Evolutionary conservation across 92 coral and sea anemone genomes (phyloP).

Genomic region (Zoanthus sociatus): DNA sequence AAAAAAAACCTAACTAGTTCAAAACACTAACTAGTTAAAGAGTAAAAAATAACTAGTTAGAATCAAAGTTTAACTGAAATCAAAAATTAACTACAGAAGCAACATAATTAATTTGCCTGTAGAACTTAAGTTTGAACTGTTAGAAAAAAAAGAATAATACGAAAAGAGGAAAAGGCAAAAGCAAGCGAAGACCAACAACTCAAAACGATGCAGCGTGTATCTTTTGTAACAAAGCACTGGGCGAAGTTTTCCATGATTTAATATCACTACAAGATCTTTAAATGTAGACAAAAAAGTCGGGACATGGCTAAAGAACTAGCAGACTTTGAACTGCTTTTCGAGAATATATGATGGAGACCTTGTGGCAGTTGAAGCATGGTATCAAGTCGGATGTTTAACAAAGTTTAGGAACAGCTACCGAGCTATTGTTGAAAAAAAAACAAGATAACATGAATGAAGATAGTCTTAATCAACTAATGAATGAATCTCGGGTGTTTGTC

Average conservation of each 20-base stretch:
- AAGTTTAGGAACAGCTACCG: not conserved
- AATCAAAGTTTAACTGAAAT: no score
- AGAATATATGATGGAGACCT: not conserved
- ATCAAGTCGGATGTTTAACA: not conserved
- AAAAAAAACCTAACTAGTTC: no score
- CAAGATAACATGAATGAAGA: not conserved
- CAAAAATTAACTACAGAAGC: not conserved
- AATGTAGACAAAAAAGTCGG: not conserved
- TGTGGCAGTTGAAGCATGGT: no score
- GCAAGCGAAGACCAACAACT: not conserved
- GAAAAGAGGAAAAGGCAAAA: not conserved
- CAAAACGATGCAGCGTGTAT: not conserved
- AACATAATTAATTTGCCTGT: not conserved
- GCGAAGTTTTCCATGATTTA: not conserved
- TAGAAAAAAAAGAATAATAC: not conserved
- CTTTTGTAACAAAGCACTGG: not conserved
- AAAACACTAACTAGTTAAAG: no score
- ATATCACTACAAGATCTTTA: no score
- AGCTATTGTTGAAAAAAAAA: not conserved
- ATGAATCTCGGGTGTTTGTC: no score
- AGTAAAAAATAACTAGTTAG: no score
- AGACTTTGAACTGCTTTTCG: not conserved
- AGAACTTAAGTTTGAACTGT: not conserved
- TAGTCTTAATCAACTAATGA: no score
- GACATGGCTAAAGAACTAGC: not conserved